phyloP scores from a whole-genome alignment of 1,140 invertebrate species.

The Drosophila navojoa region DNA sequence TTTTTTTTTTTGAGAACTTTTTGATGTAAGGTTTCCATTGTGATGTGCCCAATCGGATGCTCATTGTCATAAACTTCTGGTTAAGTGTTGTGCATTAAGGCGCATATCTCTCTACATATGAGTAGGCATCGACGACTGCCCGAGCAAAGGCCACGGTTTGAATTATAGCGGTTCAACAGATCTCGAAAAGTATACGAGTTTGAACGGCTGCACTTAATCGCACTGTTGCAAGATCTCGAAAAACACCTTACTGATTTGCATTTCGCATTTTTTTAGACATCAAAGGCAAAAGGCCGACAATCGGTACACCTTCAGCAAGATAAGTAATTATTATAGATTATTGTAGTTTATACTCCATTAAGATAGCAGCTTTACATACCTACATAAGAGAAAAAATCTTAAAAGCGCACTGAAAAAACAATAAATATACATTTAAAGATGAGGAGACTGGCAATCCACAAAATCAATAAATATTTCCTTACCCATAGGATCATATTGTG shows the following conservation, averaged over 20 bases:
- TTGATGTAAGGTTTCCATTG: slow-evolving; percentile 35
- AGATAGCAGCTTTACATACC: background rate
- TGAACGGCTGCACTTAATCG: slow-evolving; percentile 7
- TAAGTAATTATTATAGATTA: slow-evolving; percentile 37
- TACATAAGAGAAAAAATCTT: too few relatives aligned
- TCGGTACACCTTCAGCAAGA: slow-evolving; percentile 2
- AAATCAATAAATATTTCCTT: too few relatives aligned
- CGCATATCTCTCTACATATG: slow-evolving; percentile 29
- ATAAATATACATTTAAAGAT: too few relatives aligned
- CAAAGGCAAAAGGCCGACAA: slow-evolving; percentile 24
- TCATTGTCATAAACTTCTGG: slow-evolving; percentile 48
- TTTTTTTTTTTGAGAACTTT: background rate
- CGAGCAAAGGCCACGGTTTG: background rate
- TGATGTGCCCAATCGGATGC: slow-evolving; percentile 14
- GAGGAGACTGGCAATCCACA: too few relatives aligned
- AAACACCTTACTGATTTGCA: slow-evolving; percentile 10
- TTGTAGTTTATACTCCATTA: background rate
- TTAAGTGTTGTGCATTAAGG: slow-evolving; percentile 49
- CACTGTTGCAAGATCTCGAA: slow-evolving; percentile 12
- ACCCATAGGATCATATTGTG: too few relatives aligned
- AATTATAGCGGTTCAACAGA: slow-evolving; percentile 34
- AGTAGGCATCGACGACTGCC: slow-evolving; percentile 35
- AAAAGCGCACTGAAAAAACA: background rate
- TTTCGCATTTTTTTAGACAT: slow-evolving; percentile 25
- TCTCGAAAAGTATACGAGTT: slow-evolving; percentile 3